Conservation (phyloP, 2,888 invertebrate species). For the Lithodes maja region DNA sequence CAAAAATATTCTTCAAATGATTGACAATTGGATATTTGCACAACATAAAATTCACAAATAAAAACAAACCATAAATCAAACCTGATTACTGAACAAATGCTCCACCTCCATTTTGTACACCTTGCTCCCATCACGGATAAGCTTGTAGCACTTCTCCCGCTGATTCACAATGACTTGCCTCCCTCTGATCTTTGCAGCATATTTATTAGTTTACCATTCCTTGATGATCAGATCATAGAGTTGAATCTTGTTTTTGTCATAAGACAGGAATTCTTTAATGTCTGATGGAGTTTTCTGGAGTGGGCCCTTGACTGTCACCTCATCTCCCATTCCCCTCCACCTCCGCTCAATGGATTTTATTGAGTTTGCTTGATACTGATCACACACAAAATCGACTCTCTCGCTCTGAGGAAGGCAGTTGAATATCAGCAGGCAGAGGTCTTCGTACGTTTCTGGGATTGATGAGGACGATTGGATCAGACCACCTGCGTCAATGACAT, state of each 20-base stretch:
- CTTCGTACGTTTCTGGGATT: constrained; percentile 20
- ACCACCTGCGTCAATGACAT: constrained; percentile 22
- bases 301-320: constrained; percentile 24
- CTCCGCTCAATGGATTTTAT: constrained; percentile 4
- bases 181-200: constrained; percentile 10
- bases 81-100: constrained; percentile 7
- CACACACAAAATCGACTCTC: constrained; percentile 27
- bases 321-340: constrained; percentile 19
- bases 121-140: constrained; percentile 1
- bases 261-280: constrained; percentile 11
- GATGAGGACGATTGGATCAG: constrained; percentile 27
- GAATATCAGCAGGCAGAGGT: constrained; percentile 27
- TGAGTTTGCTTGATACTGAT: constrained; percentile 23
- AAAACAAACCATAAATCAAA: background rate
- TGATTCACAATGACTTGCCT: constrained; percentile 20
- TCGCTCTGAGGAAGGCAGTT: constrained; percentile 13
- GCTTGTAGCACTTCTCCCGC: constrained; percentile 15
- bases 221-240: background rate
- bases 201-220: constrained; percentile 13
- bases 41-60: background rate
- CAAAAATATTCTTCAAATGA: background rate
- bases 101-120: constrained; percentile 11
- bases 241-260: constrained; percentile 14
- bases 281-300: constrained; percentile 4
- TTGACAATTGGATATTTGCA: background rate